phyloP scores from a whole-genome alignment of 2,113 vertebrate genomes.

The Calidris pugnax region DNA sequence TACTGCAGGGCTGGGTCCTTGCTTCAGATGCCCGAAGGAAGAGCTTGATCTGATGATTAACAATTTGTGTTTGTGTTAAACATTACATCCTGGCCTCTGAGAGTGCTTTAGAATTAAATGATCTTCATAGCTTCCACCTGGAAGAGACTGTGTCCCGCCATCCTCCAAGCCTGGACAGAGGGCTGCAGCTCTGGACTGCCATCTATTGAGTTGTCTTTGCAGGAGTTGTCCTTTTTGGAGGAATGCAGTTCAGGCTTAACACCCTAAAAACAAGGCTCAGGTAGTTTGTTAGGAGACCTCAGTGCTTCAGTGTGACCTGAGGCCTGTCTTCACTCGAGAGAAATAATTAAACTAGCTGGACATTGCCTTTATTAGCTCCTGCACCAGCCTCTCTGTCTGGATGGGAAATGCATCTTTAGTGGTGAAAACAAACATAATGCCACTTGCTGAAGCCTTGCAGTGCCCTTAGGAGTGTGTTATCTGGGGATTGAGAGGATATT shows the following conservation, averaged over 20 bases:
- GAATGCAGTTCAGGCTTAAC: neutral
- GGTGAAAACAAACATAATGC: neutral
- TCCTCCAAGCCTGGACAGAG: neutral
- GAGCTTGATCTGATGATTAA: neutral
- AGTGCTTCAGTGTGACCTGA: neutral
- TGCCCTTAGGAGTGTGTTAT: neutral
- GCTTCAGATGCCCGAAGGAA: neutral
- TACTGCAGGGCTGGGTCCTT: neutral
- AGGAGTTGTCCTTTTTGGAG: neutral
- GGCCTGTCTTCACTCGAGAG: neutral
- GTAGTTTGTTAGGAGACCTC: neutral
- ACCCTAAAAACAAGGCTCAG: neutral
- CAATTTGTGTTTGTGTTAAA: neutral
- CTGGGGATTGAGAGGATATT: fast-evolving
- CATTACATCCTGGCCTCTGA: neutral
- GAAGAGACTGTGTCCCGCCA: neutral
- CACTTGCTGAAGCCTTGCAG: neutral
- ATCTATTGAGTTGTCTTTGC: neutral
- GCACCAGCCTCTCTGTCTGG: neutral
- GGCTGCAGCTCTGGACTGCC: neutral
- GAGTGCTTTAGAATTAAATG: neutral
- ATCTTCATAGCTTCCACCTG: neutral
- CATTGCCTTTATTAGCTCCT: neutral
- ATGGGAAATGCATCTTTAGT: neutral
- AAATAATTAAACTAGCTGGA: neutral